phyloP scores from a whole-genome alignment of 2,888 invertebrate species.

The Cheilosia urbana region DNA sequence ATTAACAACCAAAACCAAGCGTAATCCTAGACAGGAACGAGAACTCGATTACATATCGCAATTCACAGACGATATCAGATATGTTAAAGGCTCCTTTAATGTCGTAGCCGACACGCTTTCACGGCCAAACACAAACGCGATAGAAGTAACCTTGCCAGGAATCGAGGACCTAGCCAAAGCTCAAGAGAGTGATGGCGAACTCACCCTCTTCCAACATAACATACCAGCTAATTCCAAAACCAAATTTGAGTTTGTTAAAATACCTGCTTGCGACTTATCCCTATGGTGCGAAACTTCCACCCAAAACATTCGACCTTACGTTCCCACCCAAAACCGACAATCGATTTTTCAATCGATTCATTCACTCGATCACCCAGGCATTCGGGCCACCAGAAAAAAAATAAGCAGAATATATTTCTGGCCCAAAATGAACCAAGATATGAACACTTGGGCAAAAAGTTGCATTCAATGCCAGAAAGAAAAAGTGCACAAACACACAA shows the following conservation, averaged over 20 bases:
- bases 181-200: constrained; percentile 22
- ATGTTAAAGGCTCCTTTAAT: constrained; percentile 16
- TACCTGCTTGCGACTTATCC: constrained; percentile 19
- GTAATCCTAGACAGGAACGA: constrained; percentile 79
- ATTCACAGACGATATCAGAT: constrained; percentile 39
- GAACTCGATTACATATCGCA: constrained; percentile 78
- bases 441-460: constrained; percentile 35
- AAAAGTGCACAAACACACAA: constrained; percentile 60
- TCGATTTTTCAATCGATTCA: constrained; percentile 9
- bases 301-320: constrained; percentile 14
- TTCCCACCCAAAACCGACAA: constrained; percentile 3
- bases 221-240: constrained; percentile 3
- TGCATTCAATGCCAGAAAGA: constrained; percentile 54
- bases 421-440: constrained; percentile 36
- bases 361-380: constrained; percentile 26
- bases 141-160: constrained; percentile 3
- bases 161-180: constrained; percentile 19
- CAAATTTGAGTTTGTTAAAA: constrained; percentile 9
- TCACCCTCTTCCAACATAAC: not conserved
- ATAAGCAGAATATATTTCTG: constrained; percentile 43
- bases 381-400: constrained; percentile 32
- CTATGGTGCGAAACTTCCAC: constrained; percentile 43
- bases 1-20: constrained; percentile 77
- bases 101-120: constrained; percentile 21
- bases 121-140: constrained; percentile 29